Conservation (phyloP, 2,113 vertebrate genomes). For the Miniopterus natalensis region DNA sequence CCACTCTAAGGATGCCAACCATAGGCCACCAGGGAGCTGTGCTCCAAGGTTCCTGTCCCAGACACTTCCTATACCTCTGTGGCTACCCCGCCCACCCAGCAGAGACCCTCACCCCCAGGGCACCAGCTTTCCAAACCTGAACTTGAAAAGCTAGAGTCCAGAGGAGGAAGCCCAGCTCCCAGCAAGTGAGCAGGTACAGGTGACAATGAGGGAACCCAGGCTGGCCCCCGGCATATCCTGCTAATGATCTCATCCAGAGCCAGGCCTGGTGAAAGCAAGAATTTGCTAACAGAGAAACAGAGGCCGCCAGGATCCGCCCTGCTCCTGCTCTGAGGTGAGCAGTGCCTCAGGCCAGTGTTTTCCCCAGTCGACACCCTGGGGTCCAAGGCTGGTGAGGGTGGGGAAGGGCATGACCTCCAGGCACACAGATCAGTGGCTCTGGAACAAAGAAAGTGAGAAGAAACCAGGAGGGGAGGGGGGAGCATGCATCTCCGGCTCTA, state of each 20-base stretch:
- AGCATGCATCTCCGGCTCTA: not conserved
- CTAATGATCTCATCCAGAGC: conserved; percentile 87
- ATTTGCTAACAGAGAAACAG: conserved; percentile 84
- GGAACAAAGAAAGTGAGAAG: accelerated
- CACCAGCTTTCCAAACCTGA: not conserved
- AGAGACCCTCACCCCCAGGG: not conserved
- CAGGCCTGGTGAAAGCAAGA: conserved; percentile 83
- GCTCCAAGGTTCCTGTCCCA: not conserved
- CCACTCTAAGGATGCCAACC: conserved; percentile 69
- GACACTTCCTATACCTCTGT: not conserved
- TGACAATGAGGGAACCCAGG: conserved; percentile 82
- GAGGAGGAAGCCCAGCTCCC: conserved; percentile 78
- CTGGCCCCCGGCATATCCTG: conserved; percentile 84
- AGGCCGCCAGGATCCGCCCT: conserved; percentile 79
- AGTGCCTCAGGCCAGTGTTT: accelerated
- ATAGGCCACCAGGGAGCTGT: not conserved
- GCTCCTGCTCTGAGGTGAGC: not conserved
- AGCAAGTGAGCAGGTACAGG: conserved; percentile 81
- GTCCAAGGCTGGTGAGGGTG: not conserved
- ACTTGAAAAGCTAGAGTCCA: not conserved
- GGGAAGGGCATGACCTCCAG: not conserved
- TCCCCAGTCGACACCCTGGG: conserved; percentile 48
- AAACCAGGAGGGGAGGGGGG: no score
- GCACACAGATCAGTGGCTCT: not conserved
- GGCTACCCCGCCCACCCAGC: accelerated